Conservation (phyloP, 1,140 invertebrate genomes). For the Drosophila persimilis region DNA sequence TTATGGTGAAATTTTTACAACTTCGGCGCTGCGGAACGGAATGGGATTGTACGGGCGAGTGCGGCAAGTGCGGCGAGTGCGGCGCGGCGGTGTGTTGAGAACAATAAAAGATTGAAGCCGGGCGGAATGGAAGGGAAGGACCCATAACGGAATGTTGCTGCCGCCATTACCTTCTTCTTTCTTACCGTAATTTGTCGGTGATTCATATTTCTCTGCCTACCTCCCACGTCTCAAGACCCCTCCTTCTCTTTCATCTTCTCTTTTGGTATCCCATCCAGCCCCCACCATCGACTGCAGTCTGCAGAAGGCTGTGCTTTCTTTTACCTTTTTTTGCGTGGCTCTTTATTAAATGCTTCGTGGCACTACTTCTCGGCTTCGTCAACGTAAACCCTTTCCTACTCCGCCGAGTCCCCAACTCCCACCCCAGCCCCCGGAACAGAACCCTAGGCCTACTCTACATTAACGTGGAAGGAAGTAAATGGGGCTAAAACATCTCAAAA, state of each 20-base stretch:
- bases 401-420: too few relatives aligned
- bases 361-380: constrained; percentile 36
- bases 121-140: constrained; percentile 28
- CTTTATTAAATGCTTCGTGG: constrained; percentile 60
- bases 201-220: constrained; percentile 61
- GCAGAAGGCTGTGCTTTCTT: background rate
- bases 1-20: constrained; percentile 71
- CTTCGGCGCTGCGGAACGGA: constrained; percentile 32
- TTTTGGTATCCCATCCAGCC: constrained; percentile 4
- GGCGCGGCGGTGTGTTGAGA: constrained; percentile 30
- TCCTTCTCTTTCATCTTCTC: background rate
- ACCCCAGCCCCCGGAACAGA: too few relatives aligned
- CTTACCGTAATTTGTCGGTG: constrained; percentile 75
- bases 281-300: constrained; percentile 4
- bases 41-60: constrained; percentile 6
- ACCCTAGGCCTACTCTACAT: too few relatives aligned
- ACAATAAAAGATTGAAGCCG: constrained; percentile 43
- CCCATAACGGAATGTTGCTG: constrained; percentile 70
- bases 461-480: too few relatives aligned
- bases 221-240: constrained; percentile 9
- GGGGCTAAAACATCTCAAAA: too few relatives aligned
- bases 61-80: background rate
- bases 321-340: background rate
- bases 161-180: constrained; percentile 70
- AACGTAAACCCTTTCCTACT: too few relatives aligned